Evolutionary conservation across 2,113 vertebrate species (phyloP).

Genomic region (Dromas ardeola): DNA sequence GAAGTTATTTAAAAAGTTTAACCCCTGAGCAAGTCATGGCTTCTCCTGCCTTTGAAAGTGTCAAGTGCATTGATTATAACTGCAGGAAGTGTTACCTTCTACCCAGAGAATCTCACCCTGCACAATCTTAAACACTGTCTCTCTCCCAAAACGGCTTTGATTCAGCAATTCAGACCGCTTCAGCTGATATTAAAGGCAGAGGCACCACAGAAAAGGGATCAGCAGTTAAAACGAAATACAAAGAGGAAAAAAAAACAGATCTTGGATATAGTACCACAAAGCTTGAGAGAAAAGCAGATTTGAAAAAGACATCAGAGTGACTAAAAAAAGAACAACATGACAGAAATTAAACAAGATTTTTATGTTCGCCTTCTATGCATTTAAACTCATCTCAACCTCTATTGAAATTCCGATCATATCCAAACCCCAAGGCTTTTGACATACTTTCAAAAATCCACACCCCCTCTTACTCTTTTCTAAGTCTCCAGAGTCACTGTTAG

Average conservation of each 20-base stretch:
- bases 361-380: constrained; percentile 83
- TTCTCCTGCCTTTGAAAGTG: constrained; percentile 87
- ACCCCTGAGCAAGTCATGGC: constrained; percentile 86
- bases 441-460: constrained; percentile 88
- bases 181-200: constrained; percentile 76
- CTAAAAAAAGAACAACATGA: constrained; percentile 82
- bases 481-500: constrained; percentile 81
- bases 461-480: constrained; percentile 79
- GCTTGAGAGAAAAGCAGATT: constrained; percentile 76
- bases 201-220: constrained; percentile 66
- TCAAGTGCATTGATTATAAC: constrained; percentile 89
- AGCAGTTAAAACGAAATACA: constrained; percentile 74
- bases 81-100: constrained; percentile 84
- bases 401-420: constrained; percentile 90
- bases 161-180: constrained; percentile 72
- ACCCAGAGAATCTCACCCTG: constrained; percentile 80
- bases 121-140: constrained; percentile 72
- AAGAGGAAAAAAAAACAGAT: constrained; percentile 47
- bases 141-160: constrained; percentile 71
- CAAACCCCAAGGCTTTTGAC: constrained; percentile 91
- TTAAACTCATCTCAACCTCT: constrained; percentile 82
- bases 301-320: constrained; percentile 85
- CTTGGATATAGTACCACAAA: constrained; percentile 69
- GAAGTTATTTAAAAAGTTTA: constrained; percentile 93
- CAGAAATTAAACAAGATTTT: constrained; percentile 90